phyloP scores from a whole-genome alignment of 2,888 invertebrate genomes.

The Pachliopta kotzebuea region DNA sequence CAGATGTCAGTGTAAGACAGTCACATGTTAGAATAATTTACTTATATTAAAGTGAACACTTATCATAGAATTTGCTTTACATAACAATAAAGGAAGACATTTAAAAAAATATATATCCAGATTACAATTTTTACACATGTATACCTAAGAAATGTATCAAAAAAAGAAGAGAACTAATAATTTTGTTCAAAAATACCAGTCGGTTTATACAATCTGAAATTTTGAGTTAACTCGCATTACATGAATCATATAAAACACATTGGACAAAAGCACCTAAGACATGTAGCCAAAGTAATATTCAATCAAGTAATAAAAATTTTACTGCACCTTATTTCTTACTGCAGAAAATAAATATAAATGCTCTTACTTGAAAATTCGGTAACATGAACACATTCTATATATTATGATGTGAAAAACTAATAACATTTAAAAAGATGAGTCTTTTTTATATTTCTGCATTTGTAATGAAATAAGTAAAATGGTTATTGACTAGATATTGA shows the following conservation, averaged over 20 bases:
- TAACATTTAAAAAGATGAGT: too few species aligned
- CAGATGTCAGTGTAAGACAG: conserved; percentile 4
- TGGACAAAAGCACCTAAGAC: neutral
- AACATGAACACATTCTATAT: neutral
- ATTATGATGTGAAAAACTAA: neutral
- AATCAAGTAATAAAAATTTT: neutral
- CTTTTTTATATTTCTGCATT: neutral
- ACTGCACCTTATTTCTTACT: neutral
- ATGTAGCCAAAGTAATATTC: neutral
- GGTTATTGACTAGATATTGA: neutral
- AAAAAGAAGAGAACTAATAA: neutral
- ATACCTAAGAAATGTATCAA: neutral
- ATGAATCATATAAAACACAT: neutral
- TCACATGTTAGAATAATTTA: conserved; percentile 13
- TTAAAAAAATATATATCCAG: neutral
- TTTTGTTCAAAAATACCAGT: neutral
- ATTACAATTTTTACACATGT: neutral
- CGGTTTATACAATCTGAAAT: neutral
- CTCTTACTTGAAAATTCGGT: neutral
- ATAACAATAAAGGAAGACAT: conserved; percentile 17
- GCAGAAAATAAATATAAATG: neutral
- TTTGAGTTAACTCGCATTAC: neutral
- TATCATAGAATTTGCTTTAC: neutral
- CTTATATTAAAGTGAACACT: conserved; percentile 23
- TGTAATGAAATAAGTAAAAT: neutral